Evolutionary conservation across 2,113 vertebrate genomes (phyloP), one percentile per base, ranked within the genome.

Genomic region (Pterocles orientalis): DNA sequence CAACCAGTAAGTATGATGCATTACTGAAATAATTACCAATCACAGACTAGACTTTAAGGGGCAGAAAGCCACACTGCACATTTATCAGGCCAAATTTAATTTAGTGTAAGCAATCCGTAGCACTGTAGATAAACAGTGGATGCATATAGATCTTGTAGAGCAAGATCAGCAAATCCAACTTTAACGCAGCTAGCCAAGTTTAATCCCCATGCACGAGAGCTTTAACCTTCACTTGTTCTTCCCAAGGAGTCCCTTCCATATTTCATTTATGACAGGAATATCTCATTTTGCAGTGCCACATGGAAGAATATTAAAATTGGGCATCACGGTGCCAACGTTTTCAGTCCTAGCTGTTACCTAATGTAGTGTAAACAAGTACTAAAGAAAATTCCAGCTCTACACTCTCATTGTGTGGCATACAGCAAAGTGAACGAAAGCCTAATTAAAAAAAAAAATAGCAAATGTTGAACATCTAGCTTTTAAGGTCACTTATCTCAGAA

Each of bases 1-100:
- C 92, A 65, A 56, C 47, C 50, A 34, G 95, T 97, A 91, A 97
- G 97, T 97, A 89, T 62, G 29, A 66, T 34, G 43, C 19, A 17
- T 43, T 78, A 51, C 20, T 56, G 50, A 57, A 87, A 45, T 71
- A 43, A 72, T n/a, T 80, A 56, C 50, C 39, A 69, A 34, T 31
- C 47, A 54, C 14, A 51, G 34, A 14, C 6, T 58, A 70, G 41
- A 21, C 45, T 48, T 56, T n/a, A 31, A n/a, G 20, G 58, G 47
- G 10, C 54, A 82, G 41, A 91, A 81, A 51, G 12, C 31, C 68
- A 57, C 26, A 23, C 26, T 45, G 48, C 51, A 47, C 12, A 5
- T 7, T 2, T 14, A 69, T 14, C 33, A 50, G 28, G 24, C n/a
- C 64, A 45, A 23, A 77, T 29, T 51, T 77, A 34, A 20, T 79